Conservation (phyloP, 2,797 vertebrate genomes). For the Coregonus suidteri region DNA sequence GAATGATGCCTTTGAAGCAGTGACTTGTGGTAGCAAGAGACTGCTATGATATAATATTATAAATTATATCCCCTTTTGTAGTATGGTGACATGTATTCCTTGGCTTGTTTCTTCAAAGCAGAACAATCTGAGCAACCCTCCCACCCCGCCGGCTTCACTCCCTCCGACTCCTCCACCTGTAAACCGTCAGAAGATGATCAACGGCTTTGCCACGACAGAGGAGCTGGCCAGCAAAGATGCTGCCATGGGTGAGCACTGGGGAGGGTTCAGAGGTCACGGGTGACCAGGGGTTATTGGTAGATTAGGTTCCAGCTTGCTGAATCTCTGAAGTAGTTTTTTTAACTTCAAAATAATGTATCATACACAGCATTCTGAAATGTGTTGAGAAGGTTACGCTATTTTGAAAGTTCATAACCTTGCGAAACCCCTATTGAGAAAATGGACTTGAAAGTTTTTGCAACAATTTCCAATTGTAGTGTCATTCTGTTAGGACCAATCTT, state of each 20-base stretch:
- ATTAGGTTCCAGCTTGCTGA: too few species aligned
- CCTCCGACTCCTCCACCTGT: constrained; percentile 96
- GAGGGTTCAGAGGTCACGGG: constrained; percentile 45
- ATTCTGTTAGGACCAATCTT: neutral
- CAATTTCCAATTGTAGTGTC: neutral
- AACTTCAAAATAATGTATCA: too few species aligned
- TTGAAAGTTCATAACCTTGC: too few species aligned
- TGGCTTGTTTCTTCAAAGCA: constrained; percentile 76
- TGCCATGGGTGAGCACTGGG: constrained; percentile 81
- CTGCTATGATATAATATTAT: neutral
- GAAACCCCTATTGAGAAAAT: too few species aligned
- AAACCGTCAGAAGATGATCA: constrained; percentile 95
- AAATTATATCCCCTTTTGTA: neutral
- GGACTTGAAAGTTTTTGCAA: too few species aligned
- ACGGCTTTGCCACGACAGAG: constrained; percentile 95
- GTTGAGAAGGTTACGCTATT: too few species aligned
- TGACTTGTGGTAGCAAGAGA: neutral
- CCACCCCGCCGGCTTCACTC: constrained; percentile 95
- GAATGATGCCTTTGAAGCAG: neutral
- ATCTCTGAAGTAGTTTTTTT: too few species aligned
- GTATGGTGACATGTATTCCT: constrained; percentile 4
- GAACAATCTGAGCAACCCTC: constrained; percentile 99
- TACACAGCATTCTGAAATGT: too few species aligned
- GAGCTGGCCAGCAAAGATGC: constrained; percentile 92
- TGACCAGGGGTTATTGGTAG: neutral